phyloP scores from a whole-genome alignment of 2,888 invertebrate genomes.

The Didymodactylos carnosus region DNA sequence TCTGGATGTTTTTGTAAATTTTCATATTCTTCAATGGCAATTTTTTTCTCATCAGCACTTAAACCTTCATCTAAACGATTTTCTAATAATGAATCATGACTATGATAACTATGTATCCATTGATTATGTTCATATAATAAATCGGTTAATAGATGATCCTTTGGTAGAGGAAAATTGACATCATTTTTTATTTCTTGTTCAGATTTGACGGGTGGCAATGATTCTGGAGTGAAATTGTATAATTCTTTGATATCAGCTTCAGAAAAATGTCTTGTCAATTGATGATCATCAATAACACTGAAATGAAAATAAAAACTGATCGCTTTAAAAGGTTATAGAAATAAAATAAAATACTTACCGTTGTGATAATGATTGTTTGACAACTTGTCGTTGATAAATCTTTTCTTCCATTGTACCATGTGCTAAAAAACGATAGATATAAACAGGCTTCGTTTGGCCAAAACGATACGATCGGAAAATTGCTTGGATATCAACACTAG shows the following conservation, averaged over 20 bases:
- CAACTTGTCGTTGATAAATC: conserved; percentile 87
- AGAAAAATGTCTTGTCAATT: conserved; percentile 93
- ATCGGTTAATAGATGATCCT: conserved; percentile 7
- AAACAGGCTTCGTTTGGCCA: conserved; percentile 89
- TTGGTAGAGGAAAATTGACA: conserved; percentile 1
- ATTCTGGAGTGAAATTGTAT: conserved; percentile 59
- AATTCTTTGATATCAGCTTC: conserved; percentile 71
- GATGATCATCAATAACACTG: conserved; percentile 77
- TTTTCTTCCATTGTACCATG: conserved; percentile 92
- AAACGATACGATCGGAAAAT: conserved; percentile 92
- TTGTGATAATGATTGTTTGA: conserved; percentile 77
- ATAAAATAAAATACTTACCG: background rate
- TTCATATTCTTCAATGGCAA: conserved; percentile 13
- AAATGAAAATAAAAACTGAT: background rate
- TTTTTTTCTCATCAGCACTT: conserved; percentile 2
- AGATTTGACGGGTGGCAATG: conserved; percentile 32
- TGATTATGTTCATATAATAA: conserved; percentile 1
- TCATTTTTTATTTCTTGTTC: background rate
- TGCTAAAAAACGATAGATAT: conserved; percentile 79
- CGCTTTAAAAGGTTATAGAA: background rate
- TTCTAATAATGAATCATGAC: conserved; percentile 82
- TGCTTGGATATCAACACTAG: conserved; percentile 71
- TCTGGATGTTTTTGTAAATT: background rate
- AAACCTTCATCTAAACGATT: conserved; percentile 10
- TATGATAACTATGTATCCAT: conserved; percentile 52